Evolutionary conservation across 2,797 vertebrate genomes (phyloP).

Genomic region (Antrozous pallidus): DNA sequence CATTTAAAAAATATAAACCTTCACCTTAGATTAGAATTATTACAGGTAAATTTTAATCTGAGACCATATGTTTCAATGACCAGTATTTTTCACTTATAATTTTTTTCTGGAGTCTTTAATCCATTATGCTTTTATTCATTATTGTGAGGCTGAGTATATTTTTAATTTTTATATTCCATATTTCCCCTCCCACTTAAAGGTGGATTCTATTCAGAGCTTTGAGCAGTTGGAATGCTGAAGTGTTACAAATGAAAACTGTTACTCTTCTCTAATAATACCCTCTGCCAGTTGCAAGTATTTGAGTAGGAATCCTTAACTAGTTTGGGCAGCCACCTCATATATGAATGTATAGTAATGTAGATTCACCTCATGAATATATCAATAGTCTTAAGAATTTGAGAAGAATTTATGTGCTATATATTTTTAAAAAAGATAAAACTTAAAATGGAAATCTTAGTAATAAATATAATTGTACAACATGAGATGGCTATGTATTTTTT

Average conservation of each 20-base stretch:
- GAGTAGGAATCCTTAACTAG: slow-evolving; percentile 41
- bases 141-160: slow-evolving; percentile 42
- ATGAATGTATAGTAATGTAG: neutral
- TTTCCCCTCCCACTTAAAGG: slow-evolving; percentile 18
- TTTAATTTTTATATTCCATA: slow-evolving; percentile 41
- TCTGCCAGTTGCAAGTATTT: slow-evolving; percentile 18
- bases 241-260: slow-evolving; percentile 66
- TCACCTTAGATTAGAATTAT: neutral
- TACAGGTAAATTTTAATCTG: slow-evolving; percentile 41
- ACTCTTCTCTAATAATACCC: slow-evolving; percentile 42
- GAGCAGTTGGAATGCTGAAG: slow-evolving; percentile 53
- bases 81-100: slow-evolving; percentile 3
- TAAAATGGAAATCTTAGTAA: slow-evolving; percentile 47
- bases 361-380: slow-evolving; percentile 12
- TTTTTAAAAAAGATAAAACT: slow-evolving; percentile 40
- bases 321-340: slow-evolving; percentile 31
- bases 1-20: neutral
- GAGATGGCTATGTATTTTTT: slow-evolving; percentile 34
- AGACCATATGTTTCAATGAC: slow-evolving; percentile 20
- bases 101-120: slow-evolving; percentile 39
- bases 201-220: slow-evolving; percentile 46
- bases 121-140: slow-evolving; percentile 31
- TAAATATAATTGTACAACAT: slow-evolving; percentile 25
- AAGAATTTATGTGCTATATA: neutral
- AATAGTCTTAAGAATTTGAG: slow-evolving; percentile 52